phyloP scores from a whole-genome alignment of 2,888 invertebrate species.

The Plagiodera versicolora region DNA sequence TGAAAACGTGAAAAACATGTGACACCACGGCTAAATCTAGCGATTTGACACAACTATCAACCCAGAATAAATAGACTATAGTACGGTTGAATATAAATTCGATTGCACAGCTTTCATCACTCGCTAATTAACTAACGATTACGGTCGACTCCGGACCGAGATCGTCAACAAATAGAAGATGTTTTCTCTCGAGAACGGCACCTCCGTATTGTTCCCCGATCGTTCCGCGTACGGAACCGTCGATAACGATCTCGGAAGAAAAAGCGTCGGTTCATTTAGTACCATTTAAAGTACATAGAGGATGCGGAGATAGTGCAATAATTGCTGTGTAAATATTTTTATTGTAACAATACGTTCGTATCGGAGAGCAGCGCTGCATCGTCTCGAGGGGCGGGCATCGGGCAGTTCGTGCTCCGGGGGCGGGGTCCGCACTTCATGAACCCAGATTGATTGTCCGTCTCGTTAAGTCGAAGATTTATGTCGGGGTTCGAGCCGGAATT shows the following conservation, averaged over 20 bases:
- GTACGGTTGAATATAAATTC: too few relatives aligned
- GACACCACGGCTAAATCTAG: too few relatives aligned
- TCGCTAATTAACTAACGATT: too few relatives aligned
- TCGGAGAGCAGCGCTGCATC: constrained; percentile 40
- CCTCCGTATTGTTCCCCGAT: neutral
- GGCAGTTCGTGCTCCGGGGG: constrained; percentile 52
- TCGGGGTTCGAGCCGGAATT: constrained; percentile 27
- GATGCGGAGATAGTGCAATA: constrained; percentile 39
- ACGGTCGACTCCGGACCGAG: too few relatives aligned
- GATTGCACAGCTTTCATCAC: too few relatives aligned
- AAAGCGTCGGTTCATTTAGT: constrained; percentile 31
- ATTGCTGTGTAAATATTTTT: constrained; percentile 55
- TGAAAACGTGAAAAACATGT: too few relatives aligned
- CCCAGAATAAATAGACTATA: too few relatives aligned
- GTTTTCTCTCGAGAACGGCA: neutral
- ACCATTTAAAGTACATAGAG: constrained; percentile 33
- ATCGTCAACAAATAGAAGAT: neutral
- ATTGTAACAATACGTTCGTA: constrained; percentile 45
- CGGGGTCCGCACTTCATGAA: constrained; percentile 53
- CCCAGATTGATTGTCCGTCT: constrained; percentile 50
- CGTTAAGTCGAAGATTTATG: constrained; percentile 55
- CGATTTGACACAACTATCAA: too few relatives aligned
- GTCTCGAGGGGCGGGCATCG: constrained; percentile 50
- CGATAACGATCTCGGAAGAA: constrained; percentile 4
- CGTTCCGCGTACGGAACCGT: neutral